These are phyloP conservation scores for Lamellibrachia columna DNA, from an alignment of 2,888 invertebrate genomes.

Conservation along the genomic window DNA sequence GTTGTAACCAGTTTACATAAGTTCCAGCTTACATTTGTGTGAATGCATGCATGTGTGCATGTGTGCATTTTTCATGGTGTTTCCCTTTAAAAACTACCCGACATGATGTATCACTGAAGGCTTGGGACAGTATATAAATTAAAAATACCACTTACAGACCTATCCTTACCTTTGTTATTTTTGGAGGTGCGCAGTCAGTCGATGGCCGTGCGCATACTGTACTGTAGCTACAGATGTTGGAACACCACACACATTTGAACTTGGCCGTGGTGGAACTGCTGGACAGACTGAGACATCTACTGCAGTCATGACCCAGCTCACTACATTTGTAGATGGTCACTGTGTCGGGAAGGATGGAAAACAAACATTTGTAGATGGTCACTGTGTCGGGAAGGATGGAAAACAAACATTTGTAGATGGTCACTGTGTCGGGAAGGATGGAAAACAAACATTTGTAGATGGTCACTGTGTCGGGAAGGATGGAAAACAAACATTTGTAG, in stretches of 20 bases:
- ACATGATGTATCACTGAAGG: background rate
- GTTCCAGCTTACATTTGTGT: too few species aligned
- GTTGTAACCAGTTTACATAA: too few species aligned
- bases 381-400: slow-evolving; percentile 57
- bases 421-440: too few species aligned
- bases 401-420: background rate
- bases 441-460: background rate
- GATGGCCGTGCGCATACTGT: slow-evolving; percentile 62
- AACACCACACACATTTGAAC: slow-evolving; percentile 96
- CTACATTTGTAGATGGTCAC: slow-evolving; percentile 95
- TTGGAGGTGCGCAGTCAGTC: slow-evolving; percentile 83
- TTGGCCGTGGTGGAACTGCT: slow-evolving; percentile 73
- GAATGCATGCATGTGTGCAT: too few species aligned
- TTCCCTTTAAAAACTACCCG: too few species aligned
- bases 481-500: slow-evolving; percentile 51
- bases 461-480: too few species aligned
- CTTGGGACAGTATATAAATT: background rate
- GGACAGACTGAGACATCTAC: slow-evolving; percentile 83
- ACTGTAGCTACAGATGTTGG: slow-evolving; percentile 69
- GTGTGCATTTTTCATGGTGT: too few species aligned
- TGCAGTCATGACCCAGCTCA: slow-evolving; percentile 94
- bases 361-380: background rate
- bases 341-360: slow-evolving; percentile 50
- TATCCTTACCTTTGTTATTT: slow-evolving; percentile 50
- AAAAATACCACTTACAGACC: background rate